These are phyloP conservation scores for Torymus texanus DNA, from an alignment of 2,888 invertebrate species.

Conservation along the genomic window DNA sequence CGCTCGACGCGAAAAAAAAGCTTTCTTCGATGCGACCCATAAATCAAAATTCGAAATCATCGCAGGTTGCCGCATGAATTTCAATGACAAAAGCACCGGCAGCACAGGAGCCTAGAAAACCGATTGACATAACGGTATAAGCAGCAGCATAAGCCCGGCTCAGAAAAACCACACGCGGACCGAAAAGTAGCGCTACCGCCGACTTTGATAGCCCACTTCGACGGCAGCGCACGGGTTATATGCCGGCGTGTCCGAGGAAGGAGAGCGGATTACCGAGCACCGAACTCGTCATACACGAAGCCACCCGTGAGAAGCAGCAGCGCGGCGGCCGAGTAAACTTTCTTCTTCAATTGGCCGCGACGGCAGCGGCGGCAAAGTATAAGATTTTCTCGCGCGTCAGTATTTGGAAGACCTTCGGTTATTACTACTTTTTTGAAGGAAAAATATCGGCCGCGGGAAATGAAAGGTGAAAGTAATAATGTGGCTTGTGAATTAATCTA, in stretches of 20 bases:
- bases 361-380: too few relatives aligned
- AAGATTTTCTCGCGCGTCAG: too few relatives aligned
- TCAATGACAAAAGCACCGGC: constrained; percentile 9
- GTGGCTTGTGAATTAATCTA: too few relatives aligned
- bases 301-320: constrained; percentile 11
- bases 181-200: neutral
- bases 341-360: neutral
- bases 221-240: constrained; percentile 54
- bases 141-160: too few relatives aligned
- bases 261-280: constrained; percentile 64
- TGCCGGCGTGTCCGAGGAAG: constrained; percentile 62
- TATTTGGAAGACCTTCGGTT: too few relatives aligned
- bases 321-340: constrained; percentile 5
- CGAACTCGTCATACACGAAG: constrained; percentile 57
- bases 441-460: too few relatives aligned
- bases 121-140: neutral
- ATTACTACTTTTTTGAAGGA: too few relatives aligned
- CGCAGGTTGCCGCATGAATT: neutral
- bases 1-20: neutral
- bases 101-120: neutral
- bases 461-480: too few relatives aligned
- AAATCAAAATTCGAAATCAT: constrained; percentile 4
- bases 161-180: neutral
- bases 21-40: neutral
- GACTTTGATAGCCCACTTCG: constrained; percentile 59